Evolutionary conservation across 2,797 vertebrate genomes (phyloP).

Genomic region (Enteromius trimaculatus): DNA sequence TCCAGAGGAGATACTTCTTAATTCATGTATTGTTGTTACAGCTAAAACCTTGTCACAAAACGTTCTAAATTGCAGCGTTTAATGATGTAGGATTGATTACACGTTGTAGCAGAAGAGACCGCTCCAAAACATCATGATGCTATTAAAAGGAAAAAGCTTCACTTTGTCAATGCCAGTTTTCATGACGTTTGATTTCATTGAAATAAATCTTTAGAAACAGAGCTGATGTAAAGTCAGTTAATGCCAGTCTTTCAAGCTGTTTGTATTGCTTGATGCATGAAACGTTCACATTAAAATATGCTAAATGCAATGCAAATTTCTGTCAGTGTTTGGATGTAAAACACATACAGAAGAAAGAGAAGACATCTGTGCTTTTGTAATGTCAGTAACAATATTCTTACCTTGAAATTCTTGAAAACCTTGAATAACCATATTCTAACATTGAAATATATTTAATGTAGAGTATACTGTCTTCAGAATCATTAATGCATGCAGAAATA

Average conservation of each 20-base stretch:
- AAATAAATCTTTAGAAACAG: not conserved
- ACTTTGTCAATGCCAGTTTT: slow-evolving; percentile 14
- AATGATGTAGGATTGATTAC: slow-evolving; percentile 5
- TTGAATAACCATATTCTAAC: not conserved
- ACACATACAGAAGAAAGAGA: not conserved
- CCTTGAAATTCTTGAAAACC: not conserved
- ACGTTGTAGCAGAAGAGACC: not conserved
- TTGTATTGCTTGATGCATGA: not conserved
- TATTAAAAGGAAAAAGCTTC: slow-evolving; percentile 13
- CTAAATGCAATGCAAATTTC: not conserved
- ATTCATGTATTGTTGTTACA: not conserved
- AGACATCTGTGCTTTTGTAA: not conserved
- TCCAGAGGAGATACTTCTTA: not conserved
- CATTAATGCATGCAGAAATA: not conserved
- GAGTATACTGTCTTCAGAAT: not conserved
- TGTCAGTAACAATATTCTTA: not conserved
- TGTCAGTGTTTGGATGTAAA: not conserved
- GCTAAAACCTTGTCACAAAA: not conserved
- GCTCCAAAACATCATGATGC: not conserved
- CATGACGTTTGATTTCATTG: too few species aligned
- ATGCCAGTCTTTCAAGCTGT: not conserved
- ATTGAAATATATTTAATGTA: not conserved
- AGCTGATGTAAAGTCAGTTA: not conserved
- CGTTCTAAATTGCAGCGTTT: not conserved
- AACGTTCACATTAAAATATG: not conserved